A percentile compares a stretch with the other conserved stretches of the same genome.
These are phyloP conservation scores for Iselma pallidipennis DNA, from an alignment of 2,888 invertebrate genomes.

Conservation along the genomic window DNA sequence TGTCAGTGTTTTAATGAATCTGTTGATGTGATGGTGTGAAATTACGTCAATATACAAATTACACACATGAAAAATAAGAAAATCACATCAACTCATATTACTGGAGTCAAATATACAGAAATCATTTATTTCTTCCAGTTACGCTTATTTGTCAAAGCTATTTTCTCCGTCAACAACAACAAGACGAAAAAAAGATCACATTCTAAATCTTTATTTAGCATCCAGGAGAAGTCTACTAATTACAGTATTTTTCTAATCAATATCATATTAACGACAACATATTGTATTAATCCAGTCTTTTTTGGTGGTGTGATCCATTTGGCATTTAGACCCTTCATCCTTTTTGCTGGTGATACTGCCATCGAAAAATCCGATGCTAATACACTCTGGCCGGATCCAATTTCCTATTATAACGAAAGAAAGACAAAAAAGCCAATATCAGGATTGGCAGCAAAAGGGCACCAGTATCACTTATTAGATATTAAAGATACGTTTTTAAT, in stretches of 20 bases:
- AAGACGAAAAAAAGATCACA: not conserved
- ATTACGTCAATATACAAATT: not conserved
- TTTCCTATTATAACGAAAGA: not conserved
- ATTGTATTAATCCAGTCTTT: no score
- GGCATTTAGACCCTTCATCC: no score
- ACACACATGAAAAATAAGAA: not conserved
- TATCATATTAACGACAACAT: no score
- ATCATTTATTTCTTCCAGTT: not conserved
- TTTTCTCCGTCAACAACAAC: not conserved
- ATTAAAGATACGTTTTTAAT: slow-evolving; percentile 21
- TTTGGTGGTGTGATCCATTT: no score
- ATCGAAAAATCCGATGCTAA: no score
- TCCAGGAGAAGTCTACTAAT: no score
- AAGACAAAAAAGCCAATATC: not conserved
- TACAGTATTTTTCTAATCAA: no score
- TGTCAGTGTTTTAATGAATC: not conserved
- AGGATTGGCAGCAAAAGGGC: slow-evolving; percentile 5
- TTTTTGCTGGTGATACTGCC: no score
- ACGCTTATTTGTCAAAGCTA: not conserved
- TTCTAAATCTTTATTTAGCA: no score
- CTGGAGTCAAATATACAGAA: not conserved
- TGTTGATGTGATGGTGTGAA: not conserved
- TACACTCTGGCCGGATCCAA: not conserved
- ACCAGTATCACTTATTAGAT: slow-evolving; percentile 22
- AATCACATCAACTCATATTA: not conserved